Base-by-base conservation (phyloP, 2,113 vertebrate species). In the Uria lomvia region DNA sequence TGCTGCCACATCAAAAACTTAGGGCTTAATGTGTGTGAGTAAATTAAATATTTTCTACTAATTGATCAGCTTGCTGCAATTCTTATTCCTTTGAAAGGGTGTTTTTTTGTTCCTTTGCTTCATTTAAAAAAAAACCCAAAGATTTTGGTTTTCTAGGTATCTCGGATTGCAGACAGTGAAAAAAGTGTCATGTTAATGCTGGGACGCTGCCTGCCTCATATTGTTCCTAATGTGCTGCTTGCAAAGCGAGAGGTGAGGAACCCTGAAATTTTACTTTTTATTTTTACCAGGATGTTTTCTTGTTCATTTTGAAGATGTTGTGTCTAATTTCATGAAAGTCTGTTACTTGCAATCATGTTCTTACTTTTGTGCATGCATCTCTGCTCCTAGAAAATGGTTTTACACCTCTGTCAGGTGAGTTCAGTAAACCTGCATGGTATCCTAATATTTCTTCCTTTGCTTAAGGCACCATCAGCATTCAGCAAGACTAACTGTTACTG, bases 381-480 rank as follows among this genome's bases (percentile, higher is more conserved):
- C 98, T 98, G 97, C 98, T 98, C 98, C 98, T 99, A 99, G 99
- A 99, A 98, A 99, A 99, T 99, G 99, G 99, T 99, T 99, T 98
- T 98, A 95, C 99, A 99, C 97, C 99, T 99, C 96, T 99, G 99
- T 97, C 99, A 99, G 99, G 99, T 99, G 98, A 99, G 99, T 99
- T 98, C 94, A 98, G 98, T 98, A 97, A 98, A 97, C 97, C 97
- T 98, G 98, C 99, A 99, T 98, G 98, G 78, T 97, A 77, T 95
- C 96, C 95, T 94, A 86, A 43, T 93, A 94, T 86, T 91, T 92
- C 71, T 79, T 94, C 29, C 72, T 97, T 89, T 95, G 96, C 97
- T 97, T 98, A 96, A 97, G 96, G 97, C 88, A 76, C 55, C 75
- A 45, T 94, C 96, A 97, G 97, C 94, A 52, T 97, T 97, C 85